Evolutionary conservation across 2,888 invertebrate genomes (phyloP).

Genomic region (Nycteola revayana): DNA sequence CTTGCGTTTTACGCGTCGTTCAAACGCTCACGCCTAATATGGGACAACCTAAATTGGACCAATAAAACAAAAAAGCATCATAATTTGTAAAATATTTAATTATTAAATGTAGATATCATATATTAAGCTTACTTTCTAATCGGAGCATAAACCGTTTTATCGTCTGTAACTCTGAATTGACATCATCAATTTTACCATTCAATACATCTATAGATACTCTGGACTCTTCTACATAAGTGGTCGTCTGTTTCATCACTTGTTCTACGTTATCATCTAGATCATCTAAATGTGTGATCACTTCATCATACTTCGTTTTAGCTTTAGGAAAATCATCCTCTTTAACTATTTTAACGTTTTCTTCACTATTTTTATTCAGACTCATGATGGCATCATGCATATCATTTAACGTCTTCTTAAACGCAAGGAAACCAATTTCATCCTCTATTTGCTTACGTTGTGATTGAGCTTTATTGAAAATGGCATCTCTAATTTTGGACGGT

Average conservation of each 20-base stretch:
- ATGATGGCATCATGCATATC: constrained; percentile 65
- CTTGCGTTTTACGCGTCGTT: too few relatives aligned
- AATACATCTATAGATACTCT: constrained; percentile 50
- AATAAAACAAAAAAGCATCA: too few relatives aligned
- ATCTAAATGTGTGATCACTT: constrained; percentile 53
- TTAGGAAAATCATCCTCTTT: constrained; percentile 21
- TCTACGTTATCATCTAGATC: constrained; percentile 53
- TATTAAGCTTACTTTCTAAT: constrained; percentile 56
- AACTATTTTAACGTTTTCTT: constrained; percentile 14
- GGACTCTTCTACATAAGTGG: constrained; percentile 43
- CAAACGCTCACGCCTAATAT: too few relatives aligned
- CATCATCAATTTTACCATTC: constrained; percentile 63
- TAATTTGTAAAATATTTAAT: too few relatives aligned
- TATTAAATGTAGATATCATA: too few relatives aligned
- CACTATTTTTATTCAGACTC: constrained; percentile 32
- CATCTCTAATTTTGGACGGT: constrained; percentile 62
- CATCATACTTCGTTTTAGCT: constrained; percentile 43
- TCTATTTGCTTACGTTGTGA: constrained; percentile 60
- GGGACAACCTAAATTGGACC: too few relatives aligned
- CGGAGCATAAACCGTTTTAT: constrained; percentile 58
- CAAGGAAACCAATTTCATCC: constrained; percentile 51
- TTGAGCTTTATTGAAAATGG: constrained; percentile 67
- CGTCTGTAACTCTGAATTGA: constrained; percentile 57
- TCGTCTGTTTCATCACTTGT: constrained; percentile 53
- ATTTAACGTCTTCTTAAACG: constrained; percentile 53